These are phyloP conservation scores for Hydrophis major DNA, from an alignment of 2,797 vertebrate species.

Conservation along the genomic window DNA sequence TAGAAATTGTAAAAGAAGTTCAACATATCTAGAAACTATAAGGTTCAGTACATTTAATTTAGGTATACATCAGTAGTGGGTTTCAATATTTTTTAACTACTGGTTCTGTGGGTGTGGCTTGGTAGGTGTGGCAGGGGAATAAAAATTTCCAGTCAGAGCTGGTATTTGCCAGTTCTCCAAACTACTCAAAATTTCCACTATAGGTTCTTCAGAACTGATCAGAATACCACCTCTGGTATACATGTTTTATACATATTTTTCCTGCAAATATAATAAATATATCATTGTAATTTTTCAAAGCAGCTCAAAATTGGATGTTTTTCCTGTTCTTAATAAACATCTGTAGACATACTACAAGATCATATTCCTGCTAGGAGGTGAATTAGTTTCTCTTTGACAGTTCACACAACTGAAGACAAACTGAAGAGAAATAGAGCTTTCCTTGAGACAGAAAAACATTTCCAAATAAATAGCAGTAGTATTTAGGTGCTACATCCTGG, in stretches of 20 bases:
- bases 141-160: no score
- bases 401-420: neutral
- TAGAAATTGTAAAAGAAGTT: neutral
- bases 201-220: no score
- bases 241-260: neutral
- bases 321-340: slow-evolving; percentile 12
- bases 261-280: neutral
- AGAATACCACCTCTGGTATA: no score
- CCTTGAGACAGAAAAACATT: neutral
- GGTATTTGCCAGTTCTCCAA: no score
- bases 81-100: no score
- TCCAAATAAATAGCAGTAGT: neutral
- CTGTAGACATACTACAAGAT: slow-evolving; percentile 18
- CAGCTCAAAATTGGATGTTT: neutral
- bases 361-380: slow-evolving; percentile 1
- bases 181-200: no score
- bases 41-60: neutral
- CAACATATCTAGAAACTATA: neutral
- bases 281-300: neutral
- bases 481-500: neutral
- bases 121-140: no score
- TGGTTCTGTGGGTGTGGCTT: no score
- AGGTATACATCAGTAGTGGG: neutral
- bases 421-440: slow-evolving; percentile 5
- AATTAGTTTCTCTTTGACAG: neutral